Evolutionary conservation across 2,113 vertebrate species (phyloP), one percentile per base, ranked within the genome.

Genomic region (Ochotona princeps): DNA sequence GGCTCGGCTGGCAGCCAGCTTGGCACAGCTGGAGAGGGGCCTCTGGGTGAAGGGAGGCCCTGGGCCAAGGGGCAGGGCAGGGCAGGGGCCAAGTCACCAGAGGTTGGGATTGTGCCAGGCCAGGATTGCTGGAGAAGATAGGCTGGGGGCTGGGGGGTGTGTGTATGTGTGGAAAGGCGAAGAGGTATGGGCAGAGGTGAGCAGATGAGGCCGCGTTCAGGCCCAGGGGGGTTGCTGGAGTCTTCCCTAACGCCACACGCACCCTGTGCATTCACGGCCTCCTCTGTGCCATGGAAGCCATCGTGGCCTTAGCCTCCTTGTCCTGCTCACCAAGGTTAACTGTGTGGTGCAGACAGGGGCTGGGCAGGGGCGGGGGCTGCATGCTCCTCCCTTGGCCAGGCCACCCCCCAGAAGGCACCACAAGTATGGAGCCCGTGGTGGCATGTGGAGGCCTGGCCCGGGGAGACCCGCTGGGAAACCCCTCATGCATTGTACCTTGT

Each of bases 321-420:
- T 57, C 54, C 54, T 57, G 54, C 54, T 13, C 54, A 57, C 54
- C 18, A 18, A 57, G 54, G 54, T 57, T 57, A 14, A 57, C 54
- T 57, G 54, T 57, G 54, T 17, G 54, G 54, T 44, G 54, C 18
- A 18, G 54, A 14, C 54, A 57, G 54, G 54, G 54, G 57, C 70
- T 2, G 15, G 35, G 70, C 54, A 57, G 54, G 72, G 61, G 30
- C 10, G 20, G n/a, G 20, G 25, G 32, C 30, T 32, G 21, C 65
- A 4, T 2, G 65, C 60, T 38, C 57, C 91, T 69, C 60, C 6
- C n/a, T 67, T 66, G 1, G 9, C 65, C 7, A 15, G 76, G 80
- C 81, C 49, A 12, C n/a, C 96, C 89, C 94, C 83, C 93, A 95
- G 96, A 96, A 93, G 96, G 95, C 95, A 96, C 93, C 35, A 57